Percentiles rank a stretch among this genome's conserved stretches.
phyloP scores from a whole-genome alignment of 2,888 invertebrate species.

The Dinocampus coccinellae region DNA sequence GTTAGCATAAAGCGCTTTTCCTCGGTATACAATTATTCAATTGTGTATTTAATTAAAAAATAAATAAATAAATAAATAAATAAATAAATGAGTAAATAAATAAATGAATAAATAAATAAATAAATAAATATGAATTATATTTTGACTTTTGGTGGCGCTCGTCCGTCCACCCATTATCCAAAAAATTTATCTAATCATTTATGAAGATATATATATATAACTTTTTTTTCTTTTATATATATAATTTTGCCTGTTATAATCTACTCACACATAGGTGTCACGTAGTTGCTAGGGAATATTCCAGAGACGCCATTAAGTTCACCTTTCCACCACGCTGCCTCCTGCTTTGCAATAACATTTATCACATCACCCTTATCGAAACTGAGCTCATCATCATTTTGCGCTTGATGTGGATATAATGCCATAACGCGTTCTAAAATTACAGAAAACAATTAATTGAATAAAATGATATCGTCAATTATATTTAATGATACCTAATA shows the following conservation, averaged over 20 bases:
- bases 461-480: not conserved
- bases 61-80: too few species aligned
- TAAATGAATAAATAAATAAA: too few species aligned
- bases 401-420: constrained; percentile 92
- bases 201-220: constrained; percentile 20
- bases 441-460: constrained; percentile 28
- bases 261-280: constrained; percentile 81
- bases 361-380: constrained; percentile 94
- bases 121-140: not conserved
- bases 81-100: too few species aligned
- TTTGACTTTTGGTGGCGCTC: constrained; percentile 44
- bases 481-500: constrained; percentile 55
- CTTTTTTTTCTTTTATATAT: constrained; percentile 18
- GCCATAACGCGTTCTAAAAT: constrained; percentile 88
- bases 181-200: constrained; percentile 24
- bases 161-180: constrained; percentile 55
- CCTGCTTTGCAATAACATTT: constrained; percentile 89
- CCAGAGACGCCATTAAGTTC: constrained; percentile 91
- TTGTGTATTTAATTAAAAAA: constrained; percentile 8
- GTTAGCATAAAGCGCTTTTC: constrained; percentile 13
- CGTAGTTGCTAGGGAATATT: constrained; percentile 96
- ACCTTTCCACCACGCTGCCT: constrained; percentile 98
- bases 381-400: constrained; percentile 94
- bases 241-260: constrained; percentile 27
- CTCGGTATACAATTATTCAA: constrained; percentile 21